Base-by-base conservation (phyloP, 2,888 invertebrate species). In the Lamellibrachia satsuma region DNA sequence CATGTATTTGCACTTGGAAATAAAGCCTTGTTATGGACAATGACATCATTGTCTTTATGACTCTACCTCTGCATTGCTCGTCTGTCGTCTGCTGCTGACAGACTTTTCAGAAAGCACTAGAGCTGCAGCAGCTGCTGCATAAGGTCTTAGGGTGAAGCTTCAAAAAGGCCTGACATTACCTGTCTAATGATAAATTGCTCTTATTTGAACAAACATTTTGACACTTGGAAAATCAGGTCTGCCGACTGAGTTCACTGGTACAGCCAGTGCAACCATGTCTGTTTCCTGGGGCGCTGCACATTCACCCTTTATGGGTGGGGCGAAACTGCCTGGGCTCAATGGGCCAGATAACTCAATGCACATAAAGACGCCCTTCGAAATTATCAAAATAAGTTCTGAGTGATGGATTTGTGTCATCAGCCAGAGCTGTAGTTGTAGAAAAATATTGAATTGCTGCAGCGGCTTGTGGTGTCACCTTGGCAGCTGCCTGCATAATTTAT, bases 161-260 rank as follows among this genome's bases (percentile, higher is more conserved):
- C 11, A 15, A 75, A 75, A 75, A 75, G 75, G 75, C 75, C 75
- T 75, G 75, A 75, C 75, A 75, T 75, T 75, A n/a, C 75, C 75
- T 75, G n/a, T 15, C 75, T 75, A 75, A 75, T 75, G 75, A 75
- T 75, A 15, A 75, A 75, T 75, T 75, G 75, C 75, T 75, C 75
- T 75, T 75, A 75, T 75, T 75, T 75, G 75, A 75, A 75, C 75
- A 75, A 75, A 75, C 75, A 75, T 75, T 75, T 75, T 22, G 75
- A 75, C 75, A 75, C 75, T 75, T 75, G 75, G 75, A 22, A 39
- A 75, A 22, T 75, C 0, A 75, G 75, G 75, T 75, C 75, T 75
- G 75, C 75, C 15, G n/a, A 75, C 75, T 75, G 75, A 75, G 75
- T 75, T 15, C 22, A 22, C 75, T 22, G 75, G 22, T 15, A 75